Base-by-base conservation (phyloP, 2,113 vertebrate genomes). In the Cynopterus brachyotis region DNA sequence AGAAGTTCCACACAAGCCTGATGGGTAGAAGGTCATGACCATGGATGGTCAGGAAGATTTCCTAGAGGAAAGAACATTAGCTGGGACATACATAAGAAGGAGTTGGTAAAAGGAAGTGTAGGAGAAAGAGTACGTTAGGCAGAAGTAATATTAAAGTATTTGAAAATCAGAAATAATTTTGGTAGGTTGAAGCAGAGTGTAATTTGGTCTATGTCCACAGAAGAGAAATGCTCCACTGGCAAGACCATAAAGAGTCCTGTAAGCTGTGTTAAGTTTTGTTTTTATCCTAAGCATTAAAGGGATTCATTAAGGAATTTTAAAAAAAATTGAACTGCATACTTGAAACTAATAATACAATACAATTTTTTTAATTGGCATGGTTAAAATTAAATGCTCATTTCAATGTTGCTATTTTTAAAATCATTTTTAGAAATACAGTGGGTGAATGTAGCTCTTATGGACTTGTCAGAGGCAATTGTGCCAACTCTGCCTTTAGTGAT, bases 311-410 rank as follows among this genome's bases (percentile, higher is more conserved):
- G 55, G 9, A 89, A 53, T 83, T 80, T 67, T 73, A 93, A 88
- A 20, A 45, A 73, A 32, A 93, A 83, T 16, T 3, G 50, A 16
- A 50, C 50, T 50, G 50, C 5, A 50, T 50, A 50, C 50, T 50
- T 50, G 50, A 50, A 50, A 50, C 50, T 16, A 50, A 50, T 50
- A 50, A 50, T 50, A 50, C 50, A 50, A 50, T 50, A 50, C 47
- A 50, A 50, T 50, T 50, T 50, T 50, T 50, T 50, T 50, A 15
- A 13, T 70, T 47, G 5, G 15, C 35, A 60, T 73, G 16, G 60
- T 83, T 80, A 76, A 96, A 79, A 95, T 83, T 47, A 84, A 78
- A 80, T 79, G 67, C 37, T 84, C 8, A 53, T 86, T 72, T 86
- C 20, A 42, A 64, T 85, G 70, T 11, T 70, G 59, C 13, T 64